Conservation (phyloP, 2,888 invertebrate genomes). For the Pedicia rivosa region DNA sequence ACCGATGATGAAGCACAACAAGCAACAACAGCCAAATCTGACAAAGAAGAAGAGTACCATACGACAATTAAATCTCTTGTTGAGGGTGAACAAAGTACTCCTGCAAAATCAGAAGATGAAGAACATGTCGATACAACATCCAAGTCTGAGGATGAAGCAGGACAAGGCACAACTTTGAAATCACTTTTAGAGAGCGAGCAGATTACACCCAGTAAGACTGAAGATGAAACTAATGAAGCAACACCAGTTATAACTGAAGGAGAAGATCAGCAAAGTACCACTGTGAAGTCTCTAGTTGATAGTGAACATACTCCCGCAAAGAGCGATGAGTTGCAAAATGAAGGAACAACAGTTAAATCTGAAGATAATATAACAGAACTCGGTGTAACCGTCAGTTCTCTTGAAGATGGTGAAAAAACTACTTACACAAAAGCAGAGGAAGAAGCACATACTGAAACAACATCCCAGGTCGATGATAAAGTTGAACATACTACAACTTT, state of each 20-base stretch:
- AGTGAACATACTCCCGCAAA: too few species aligned
- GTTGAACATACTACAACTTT: too few species aligned
- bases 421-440: not conserved
- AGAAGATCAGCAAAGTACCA: too few species aligned
- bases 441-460: not conserved
- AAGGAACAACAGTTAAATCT: conserved; percentile 1
- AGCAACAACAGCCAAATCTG: too few species aligned
- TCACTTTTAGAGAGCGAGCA: too few species aligned
- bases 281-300: too few species aligned
- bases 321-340: too few species aligned
- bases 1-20: too few species aligned
- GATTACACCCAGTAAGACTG: not conserved
- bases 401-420: not conserved
- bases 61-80: not conserved
- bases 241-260: too few species aligned
- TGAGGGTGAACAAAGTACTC: not conserved
- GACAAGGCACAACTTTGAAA: conserved; percentile 7
- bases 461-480: too few species aligned
- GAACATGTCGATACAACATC: not conserved
- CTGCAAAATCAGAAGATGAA: not conserved
- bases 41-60: too few species aligned
- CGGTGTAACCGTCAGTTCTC: not conserved
- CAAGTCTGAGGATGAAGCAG: conserved; percentile 4
- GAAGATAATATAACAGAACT: conserved; percentile 7
- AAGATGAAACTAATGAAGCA: not conserved